These are phyloP conservation scores for Aratinga solstitialis DNA, from an alignment of 2,797 vertebrate genomes.

Conservation along the genomic window DNA sequence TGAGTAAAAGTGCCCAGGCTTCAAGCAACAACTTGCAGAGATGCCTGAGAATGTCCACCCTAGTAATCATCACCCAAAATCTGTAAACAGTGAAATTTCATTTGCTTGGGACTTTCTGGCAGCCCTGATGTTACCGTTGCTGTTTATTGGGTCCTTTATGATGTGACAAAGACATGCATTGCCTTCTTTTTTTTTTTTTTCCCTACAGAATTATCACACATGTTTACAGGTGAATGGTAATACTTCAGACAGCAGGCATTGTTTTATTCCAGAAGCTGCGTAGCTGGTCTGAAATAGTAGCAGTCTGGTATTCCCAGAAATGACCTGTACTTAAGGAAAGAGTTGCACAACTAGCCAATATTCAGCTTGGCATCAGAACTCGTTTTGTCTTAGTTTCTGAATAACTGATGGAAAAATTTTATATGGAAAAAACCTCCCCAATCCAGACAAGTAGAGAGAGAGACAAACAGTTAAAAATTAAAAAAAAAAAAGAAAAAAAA, in stretches of 20 bases:
- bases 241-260: not conserved
- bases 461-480: not conserved
- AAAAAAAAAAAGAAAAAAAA: fast-evolving
- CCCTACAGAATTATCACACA: not conserved
- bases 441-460: not conserved
- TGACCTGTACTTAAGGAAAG: not conserved
- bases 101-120: not conserved
- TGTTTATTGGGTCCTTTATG: not conserved
- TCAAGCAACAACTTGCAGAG: not conserved
- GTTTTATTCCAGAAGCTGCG: not conserved
- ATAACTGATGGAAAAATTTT: not conserved
- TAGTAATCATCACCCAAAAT: not conserved
- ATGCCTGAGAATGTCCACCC: not conserved
- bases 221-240: not conserved
- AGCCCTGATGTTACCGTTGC: not conserved
- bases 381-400: not conserved
- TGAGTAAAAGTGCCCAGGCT: constrained; percentile 1
- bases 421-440: not conserved
- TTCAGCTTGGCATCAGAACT: not conserved
- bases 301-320: not conserved
- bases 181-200: not conserved
- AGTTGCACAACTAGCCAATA: not conserved
- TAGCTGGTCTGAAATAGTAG: not conserved
- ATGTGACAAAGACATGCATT: not conserved
- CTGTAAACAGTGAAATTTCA: not conserved